phyloP scores from a whole-genome alignment of 1,140 invertebrate genomes.

The Papilio helenus region DNA sequence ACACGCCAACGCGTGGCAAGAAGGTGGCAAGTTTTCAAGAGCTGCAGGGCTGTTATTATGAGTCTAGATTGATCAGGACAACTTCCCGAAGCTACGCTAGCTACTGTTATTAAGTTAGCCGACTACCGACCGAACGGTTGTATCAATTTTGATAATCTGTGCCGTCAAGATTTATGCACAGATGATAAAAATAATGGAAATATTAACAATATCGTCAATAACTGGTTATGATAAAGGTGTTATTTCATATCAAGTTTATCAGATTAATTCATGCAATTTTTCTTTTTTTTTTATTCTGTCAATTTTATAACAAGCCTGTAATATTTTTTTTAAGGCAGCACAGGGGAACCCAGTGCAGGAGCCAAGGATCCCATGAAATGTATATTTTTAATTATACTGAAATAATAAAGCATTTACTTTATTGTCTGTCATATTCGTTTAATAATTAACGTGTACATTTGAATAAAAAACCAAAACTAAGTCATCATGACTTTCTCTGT shows the following conservation, averaged over 20 bases:
- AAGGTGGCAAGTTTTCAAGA: slow-evolving; percentile 10
- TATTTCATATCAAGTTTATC: neutral
- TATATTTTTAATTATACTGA: too few relatives aligned
- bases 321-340: too few relatives aligned
- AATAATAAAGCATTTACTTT: too few relatives aligned
- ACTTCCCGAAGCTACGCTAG: slow-evolving; percentile 19
- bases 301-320: too few relatives aligned
- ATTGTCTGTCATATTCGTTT: too few relatives aligned
- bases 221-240: neutral
- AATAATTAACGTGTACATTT: too few relatives aligned
- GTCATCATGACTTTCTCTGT: too few relatives aligned
- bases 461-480: too few relatives aligned
- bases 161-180: slow-evolving; percentile 9
- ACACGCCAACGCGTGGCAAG: slow-evolving; percentile 14
- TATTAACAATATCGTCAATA: neutral
- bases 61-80: slow-evolving; percentile 11
- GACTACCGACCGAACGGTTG: neutral
- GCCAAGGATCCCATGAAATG: too few relatives aligned
- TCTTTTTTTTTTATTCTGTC: too few relatives aligned
- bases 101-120: slow-evolving; percentile 6
- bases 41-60: slow-evolving; percentile 30
- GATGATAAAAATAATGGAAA: slow-evolving; percentile 15
- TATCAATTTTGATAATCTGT: slow-evolving; percentile 18
- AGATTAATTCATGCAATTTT: neutral
- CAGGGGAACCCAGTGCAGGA: too few relatives aligned